phyloP scores from a whole-genome alignment of 2,888 invertebrate species.

The Atrina japonica region DNA sequence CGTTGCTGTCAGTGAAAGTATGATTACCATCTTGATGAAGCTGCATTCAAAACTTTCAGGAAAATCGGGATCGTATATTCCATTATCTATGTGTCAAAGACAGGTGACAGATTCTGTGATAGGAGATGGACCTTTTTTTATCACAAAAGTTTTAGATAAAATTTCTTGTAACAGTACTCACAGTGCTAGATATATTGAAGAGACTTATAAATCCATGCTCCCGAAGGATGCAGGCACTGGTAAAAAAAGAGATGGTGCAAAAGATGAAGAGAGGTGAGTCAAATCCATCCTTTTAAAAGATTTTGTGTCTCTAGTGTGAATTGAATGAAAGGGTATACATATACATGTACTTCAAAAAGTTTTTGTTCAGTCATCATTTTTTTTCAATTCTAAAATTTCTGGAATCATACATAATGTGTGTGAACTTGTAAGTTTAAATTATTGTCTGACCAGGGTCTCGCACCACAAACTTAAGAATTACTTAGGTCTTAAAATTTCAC shows the following conservation, averaged over 20 bases:
- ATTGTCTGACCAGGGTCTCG: too few species aligned
- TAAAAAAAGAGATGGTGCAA: conserved; percentile 50
- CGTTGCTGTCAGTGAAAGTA: conserved; percentile 83
- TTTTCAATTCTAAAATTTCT: too few species aligned
- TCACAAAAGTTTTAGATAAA: conserved; percentile 89
- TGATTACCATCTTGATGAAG: conserved; percentile 93
- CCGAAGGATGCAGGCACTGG: conserved; percentile 82
- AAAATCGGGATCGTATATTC: conserved; percentile 87
- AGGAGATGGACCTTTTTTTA: conserved; percentile 94
- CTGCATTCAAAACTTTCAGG: conserved; percentile 94
- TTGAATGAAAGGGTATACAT: neutral
- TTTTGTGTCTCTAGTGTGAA: too few species aligned
- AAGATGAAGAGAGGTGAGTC: conserved; percentile 65
- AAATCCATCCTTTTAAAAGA: too few species aligned
- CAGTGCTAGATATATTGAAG: conserved; percentile 83
- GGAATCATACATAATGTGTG: too few species aligned
- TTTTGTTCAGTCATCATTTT: too few species aligned
- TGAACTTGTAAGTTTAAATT: too few species aligned
- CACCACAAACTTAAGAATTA: too few species aligned
- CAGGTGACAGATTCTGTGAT: conserved; percentile 79
- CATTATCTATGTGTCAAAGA: conserved; percentile 51
- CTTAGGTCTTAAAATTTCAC: too few species aligned
- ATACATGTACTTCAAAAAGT: too few species aligned
- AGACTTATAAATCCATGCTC: conserved; percentile 89
- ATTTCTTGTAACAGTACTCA: conserved; percentile 57